A percentile compares a stretch with the other conserved stretches of the same genome.
These are phyloP conservation scores for Uloborus plumipes DNA, from an alignment of 2,888 invertebrate species.

Conservation along the genomic window DNA sequence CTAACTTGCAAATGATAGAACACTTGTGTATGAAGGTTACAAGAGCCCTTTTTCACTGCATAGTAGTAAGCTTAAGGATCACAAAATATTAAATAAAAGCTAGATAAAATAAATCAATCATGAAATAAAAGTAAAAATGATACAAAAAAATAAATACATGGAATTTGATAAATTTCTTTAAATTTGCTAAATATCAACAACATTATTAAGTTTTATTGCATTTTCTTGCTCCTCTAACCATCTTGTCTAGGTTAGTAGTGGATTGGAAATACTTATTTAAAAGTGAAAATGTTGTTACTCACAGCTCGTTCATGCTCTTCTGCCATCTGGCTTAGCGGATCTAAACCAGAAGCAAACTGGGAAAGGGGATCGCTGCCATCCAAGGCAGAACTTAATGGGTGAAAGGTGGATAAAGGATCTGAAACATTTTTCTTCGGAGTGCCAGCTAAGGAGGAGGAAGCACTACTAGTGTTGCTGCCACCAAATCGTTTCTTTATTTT, in stretches of 20 bases:
- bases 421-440: conserved; percentile 64
- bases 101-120: too few species aligned
- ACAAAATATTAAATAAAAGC: too few species aligned
- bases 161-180: too few species aligned
- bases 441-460: conserved; percentile 64
- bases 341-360: conserved; percentile 77
- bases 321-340: conserved; percentile 75
- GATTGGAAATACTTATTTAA: too few species aligned
- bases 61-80: too few species aligned
- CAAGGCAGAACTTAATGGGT: conserved; percentile 73
- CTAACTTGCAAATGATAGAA: too few species aligned
- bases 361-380: conserved; percentile 83
- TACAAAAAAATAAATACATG: too few species aligned
- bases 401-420: conserved; percentile 52
- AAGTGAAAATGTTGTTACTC: not conserved
- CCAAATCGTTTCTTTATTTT: conserved; percentile 66
- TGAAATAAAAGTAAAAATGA: too few species aligned
- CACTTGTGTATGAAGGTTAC: too few species aligned
- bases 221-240: too few species aligned
- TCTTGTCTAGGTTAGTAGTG: too few species aligned
- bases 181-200: not conserved
- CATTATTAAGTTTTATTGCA: not conserved
- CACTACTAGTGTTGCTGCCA: conserved; percentile 65
- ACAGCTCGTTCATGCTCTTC: conserved; percentile 63
- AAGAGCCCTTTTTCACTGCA: too few species aligned